Evolutionary conservation across 2,888 invertebrate genomes (phyloP), one percentile per base, ranked within the genome.

Genomic region (Nemapogon koenigi): DNA sequence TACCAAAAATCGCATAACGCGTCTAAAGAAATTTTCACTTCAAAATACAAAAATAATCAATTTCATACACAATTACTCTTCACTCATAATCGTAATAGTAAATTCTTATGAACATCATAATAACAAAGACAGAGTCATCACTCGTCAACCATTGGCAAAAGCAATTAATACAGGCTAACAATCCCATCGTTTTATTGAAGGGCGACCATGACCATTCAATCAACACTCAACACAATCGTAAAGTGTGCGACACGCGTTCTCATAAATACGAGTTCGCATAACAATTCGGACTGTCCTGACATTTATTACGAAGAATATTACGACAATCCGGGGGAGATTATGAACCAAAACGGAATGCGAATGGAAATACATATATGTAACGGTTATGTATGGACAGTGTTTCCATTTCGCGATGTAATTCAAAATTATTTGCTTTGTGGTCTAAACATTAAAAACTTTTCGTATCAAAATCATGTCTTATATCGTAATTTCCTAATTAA

Each of bases 201-300:
- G 67, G 69, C 57, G 62, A 57, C 62, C 61, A 59, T 54, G 59
- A 59, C 67, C 72, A 70, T 75, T 76, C 75, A 72, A 75, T 76
- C 76, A 73, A 64, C 66, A 65, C 59, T 51, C 54, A 59, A 68
- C 65, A 75, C 73, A 71, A 73, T 75, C 73, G 71, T 78, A 75
- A 76, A 75, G 52, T 52, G 59, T 59, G 55, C 59, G 59, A 55
- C 60, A 59, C 62, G 61, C 61, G 59, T 47, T 51, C 58, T 60
- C 65, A 62, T 72, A 73, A 72, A 73, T 66, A 65, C 59, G 56
- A 54, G 53, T 19, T 8, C 31, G 39, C 26, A 17, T 26, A 33
- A 33, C 33, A 32, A 32, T 27, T 33, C 35, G 35, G 38, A 31
- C 35, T 15, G 44, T 41, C 33, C 52, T 53, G 61, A 66, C 68